phyloP scores from a whole-genome alignment of 2,113 vertebrate genomes.

The Opisthocomus hoazin region DNA sequence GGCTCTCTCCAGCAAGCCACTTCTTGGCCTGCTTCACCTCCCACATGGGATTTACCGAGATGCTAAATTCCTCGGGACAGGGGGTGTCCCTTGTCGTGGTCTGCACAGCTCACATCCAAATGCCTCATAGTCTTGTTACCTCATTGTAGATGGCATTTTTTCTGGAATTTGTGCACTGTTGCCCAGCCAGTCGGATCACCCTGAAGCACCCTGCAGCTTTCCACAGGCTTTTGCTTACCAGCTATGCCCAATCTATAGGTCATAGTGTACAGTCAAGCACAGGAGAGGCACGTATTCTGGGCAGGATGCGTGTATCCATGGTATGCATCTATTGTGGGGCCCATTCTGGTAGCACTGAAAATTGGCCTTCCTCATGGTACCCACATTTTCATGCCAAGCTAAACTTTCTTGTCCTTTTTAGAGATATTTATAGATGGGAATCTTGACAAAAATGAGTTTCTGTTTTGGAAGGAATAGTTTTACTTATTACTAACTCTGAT shows the following conservation, averaged over 20 bases:
- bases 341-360: constrained; percentile 42
- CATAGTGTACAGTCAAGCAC: neutral
- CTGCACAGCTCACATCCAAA: neutral
- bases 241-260: neutral
- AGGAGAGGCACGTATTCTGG: neutral
- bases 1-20: neutral
- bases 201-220: neutral
- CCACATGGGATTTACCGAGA: neutral
- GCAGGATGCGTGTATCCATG: neutral
- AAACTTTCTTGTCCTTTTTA: constrained; percentile 67
- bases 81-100: neutral
- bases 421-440: constrained; percentile 75
- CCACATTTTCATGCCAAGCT: constrained; percentile 62
- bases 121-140: neutral
- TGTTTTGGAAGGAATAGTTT: constrained; percentile 62
- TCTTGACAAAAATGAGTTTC: constrained; percentile 67
- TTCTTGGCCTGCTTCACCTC: neutral
- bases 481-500: neutral
- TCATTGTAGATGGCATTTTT: neutral
- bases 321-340: neutral
- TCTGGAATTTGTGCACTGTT: neutral
- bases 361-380: constrained; percentile 50
- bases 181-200: neutral
- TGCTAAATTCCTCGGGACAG: neutral
- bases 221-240: neutral